A percentile compares a stretch with the other conserved stretches of the same genome.
Conservation (phyloP, 1,140 invertebrate genomes). For the Ceratitis capitata region DNA sequence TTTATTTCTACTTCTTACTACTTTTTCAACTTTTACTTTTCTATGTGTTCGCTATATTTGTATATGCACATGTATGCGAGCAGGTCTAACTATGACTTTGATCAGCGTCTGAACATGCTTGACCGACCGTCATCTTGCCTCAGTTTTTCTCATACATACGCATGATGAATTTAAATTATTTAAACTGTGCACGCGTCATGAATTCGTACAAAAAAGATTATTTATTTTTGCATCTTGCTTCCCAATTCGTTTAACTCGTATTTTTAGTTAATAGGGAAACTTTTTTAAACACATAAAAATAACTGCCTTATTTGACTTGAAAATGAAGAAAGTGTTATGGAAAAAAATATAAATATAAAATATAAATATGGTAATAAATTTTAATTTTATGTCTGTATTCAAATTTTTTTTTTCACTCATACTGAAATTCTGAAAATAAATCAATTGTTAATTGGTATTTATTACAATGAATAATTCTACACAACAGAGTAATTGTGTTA, state of each 20-base stretch:
- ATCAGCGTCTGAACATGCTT: neutral
- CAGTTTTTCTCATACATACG: neutral
- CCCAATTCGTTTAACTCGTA: neutral
- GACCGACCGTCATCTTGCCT: neutral
- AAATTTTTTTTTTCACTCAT: no score
- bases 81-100: no score
- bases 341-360: no score
- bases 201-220: neutral
- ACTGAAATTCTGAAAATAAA: no score
- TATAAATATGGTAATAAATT: no score
- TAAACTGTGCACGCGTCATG: neutral
- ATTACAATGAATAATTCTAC: no score
- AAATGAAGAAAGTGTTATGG: no score
- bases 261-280: no score
- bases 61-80: neutral
- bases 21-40: neutral
- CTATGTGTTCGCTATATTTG: neutral
- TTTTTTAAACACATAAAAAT: neutral
- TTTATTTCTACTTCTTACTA: neutral
- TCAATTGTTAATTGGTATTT: no score
- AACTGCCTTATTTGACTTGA: neutral
- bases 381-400: no score
- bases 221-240: conserved; percentile 3
- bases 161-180: conserved; percentile 27
- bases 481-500: no score